These are phyloP conservation scores for Archegozetes longisetosus DNA, from an alignment of 1,140 invertebrate genomes.

Conservation along the genomic window DNA sequence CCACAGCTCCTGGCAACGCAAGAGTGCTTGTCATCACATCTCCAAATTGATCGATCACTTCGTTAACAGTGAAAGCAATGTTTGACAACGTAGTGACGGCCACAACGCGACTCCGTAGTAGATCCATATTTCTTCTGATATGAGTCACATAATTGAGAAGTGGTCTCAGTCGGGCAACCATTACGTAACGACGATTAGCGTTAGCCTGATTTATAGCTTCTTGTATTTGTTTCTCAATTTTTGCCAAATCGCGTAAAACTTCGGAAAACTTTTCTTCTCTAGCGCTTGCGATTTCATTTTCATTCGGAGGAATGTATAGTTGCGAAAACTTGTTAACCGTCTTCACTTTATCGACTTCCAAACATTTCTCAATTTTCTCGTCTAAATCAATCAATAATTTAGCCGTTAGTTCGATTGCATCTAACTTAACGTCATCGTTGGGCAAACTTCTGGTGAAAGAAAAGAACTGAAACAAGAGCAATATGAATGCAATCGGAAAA, in stretches of 20 bases:
- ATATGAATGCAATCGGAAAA: too few species aligned
- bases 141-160: slow-evolving; percentile 5
- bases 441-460: not conserved
- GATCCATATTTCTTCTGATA: slow-evolving; percentile 6
- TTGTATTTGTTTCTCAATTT: slow-evolving; percentile 3
- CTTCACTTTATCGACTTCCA: not conserved
- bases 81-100: slow-evolving; percentile 8
- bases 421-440: not conserved
- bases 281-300: not conserved
- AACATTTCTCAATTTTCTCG: not conserved
- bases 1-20: not conserved
- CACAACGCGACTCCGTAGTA: slow-evolving; percentile 7
- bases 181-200: slow-evolving; percentile 7
- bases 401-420: slow-evolving; percentile 1
- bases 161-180: slow-evolving; percentile 7
- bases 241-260: slow-evolving; percentile 3
- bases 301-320: not conserved
- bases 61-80: slow-evolving; percentile 6
- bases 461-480: too few species aligned
- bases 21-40: slow-evolving; percentile 7
- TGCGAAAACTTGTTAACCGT: not conserved
- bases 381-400: slow-evolving; percentile 1
- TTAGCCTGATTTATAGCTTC: slow-evolving; percentile 6
- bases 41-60: slow-evolving; percentile 4
- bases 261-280: slow-evolving; percentile 11